A percentile compares a stretch with the other conserved stretches of the same genome.
Evolutionary conservation across 23 tunicate genomes (phyloP).

Genomic region (Corella eumyota): DNA sequence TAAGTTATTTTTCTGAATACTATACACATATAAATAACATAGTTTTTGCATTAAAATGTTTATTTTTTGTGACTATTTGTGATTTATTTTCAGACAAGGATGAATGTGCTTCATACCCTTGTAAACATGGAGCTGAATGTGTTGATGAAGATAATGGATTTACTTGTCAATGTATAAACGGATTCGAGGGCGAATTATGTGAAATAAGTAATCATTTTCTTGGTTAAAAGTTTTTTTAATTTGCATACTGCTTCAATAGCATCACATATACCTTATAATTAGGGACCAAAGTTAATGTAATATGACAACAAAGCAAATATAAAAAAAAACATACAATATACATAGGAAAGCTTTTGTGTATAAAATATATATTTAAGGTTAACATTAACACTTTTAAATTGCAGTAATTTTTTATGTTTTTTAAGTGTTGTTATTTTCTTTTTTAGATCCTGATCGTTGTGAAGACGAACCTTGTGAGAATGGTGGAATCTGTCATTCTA

Average conservation of each 20-base stretch:
- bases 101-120: slow-evolving; percentile 72
- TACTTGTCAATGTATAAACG: slow-evolving; percentile 52
- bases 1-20: neutral
- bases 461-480: slow-evolving; percentile 66
- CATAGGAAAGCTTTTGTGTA: too few species aligned
- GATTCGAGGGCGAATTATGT: slow-evolving; percentile 43
- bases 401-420: neutral
- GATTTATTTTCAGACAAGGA: slow-evolving; percentile 43
- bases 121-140: slow-evolving; percentile 60
- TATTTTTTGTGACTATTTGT: neutral
- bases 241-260: neutral
- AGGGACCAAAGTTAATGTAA: neutral
- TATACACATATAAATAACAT: neutral
- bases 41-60: neutral
- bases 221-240: neutral
- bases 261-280: neutral
- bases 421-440: neutral
- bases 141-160: slow-evolving; percentile 19
- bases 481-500: slow-evolving; percentile 60
- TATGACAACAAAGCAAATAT: too few species aligned
- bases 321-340: too few species aligned
- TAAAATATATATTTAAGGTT: too few species aligned
- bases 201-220: slow-evolving; percentile 33
- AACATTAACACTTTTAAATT: too few species aligned
- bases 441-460: slow-evolving; percentile 64